Base-by-base conservation (phyloP, 2,113 vertebrate species). In the Psittacara wagleri region DNA sequence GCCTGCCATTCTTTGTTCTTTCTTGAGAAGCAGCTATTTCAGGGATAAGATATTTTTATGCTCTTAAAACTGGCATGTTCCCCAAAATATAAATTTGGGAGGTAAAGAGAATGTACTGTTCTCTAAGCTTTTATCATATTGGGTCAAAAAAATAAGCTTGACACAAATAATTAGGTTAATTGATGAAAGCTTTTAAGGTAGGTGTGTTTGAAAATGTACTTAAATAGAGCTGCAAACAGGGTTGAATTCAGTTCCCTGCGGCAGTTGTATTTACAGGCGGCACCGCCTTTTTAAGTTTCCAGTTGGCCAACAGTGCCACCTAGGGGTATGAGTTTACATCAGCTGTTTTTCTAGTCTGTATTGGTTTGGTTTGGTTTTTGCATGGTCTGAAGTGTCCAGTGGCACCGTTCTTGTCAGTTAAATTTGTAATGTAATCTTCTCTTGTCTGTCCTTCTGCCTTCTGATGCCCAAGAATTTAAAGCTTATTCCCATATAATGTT, bases 231-330 rank as follows among this genome's bases (percentile, higher is more conserved):
- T 79, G 37, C 52, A 49, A 29, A n/a, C 11, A 27, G 28, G 10
- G 4, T 20, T 87, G 70, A 46, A 57, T 62, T 89, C 31, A 41
- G 10, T 54, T 82, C 24, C 37, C 14, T 11, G 19, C 43, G 55
- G 39, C 52, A 68, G 18, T 29, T 84, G 14, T 63, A 17, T 63
- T 86, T 51, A 10, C 16, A 3, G 27, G 19, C 0, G 1, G 11
- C 37, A 11, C 8, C 1, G 2, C 7, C 15, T 78, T 62, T 62
- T 57, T 27, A 54, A n/a, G 31, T 82, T 93, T 96, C 48, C 86
- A 86, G 20, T 63, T 83, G 81, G 46, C 91, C 95, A 95, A 13
- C 87, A 97, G 93, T 97, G 96, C 97, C 98, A 98, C 90, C 97
- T 87, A 96, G 95, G 90, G 98, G 96, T 55, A 68, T 7, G 28